Evolutionary conservation across 2,113 vertebrate genomes (phyloP), one percentile per base, ranked within the genome.

Genomic region (Scomber colias): DNA sequence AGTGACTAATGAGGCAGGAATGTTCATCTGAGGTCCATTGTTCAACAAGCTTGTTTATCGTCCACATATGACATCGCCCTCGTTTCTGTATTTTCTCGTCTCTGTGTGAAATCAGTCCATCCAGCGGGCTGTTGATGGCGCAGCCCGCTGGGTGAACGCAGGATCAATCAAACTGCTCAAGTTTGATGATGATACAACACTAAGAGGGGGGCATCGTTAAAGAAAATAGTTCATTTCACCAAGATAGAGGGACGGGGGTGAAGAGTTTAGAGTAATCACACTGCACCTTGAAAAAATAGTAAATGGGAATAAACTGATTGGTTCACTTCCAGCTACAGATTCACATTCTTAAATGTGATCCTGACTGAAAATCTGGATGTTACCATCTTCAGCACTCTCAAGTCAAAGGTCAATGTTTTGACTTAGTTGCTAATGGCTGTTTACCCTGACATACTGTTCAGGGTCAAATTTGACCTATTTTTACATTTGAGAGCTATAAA

Each of bases 31-130:
- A 55, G 53, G 54, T 61, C 31, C 27, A 11, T 70, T 50, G 63
- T n/a, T 74, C 14, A 12, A 35, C 64, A 40, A 19, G 35, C 62
- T 44, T 63, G 13, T 65, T 71, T 19, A 44, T 75, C 27, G 13
- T 30, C 44, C 50, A 21, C 61, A 5, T 3, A 31, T 77, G 2
- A 40, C 35, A 40, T 40, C 35, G 11, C 16, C 16, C 53, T n/a
- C 11, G 11, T 67, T 21, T 64, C 48, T 1, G 1, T 65, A 13
- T 51, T 70, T 53, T 72, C 49, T 46, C 31, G n/a, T 2, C 40
- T 75, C 61, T 65, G 45, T 48, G 14, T 68, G 61, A 75, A 82
- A 79, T 62, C 31, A 75, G 71, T 88, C 57, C 7, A 45, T 46
- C 15, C 8, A 63, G 73, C 49, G 65, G 45, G 59, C 31, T 45